These are phyloP conservation scores for Deladenus siricidicola DNA, from an alignment of 2,888 invertebrate species.

Conservation along the genomic window DNA sequence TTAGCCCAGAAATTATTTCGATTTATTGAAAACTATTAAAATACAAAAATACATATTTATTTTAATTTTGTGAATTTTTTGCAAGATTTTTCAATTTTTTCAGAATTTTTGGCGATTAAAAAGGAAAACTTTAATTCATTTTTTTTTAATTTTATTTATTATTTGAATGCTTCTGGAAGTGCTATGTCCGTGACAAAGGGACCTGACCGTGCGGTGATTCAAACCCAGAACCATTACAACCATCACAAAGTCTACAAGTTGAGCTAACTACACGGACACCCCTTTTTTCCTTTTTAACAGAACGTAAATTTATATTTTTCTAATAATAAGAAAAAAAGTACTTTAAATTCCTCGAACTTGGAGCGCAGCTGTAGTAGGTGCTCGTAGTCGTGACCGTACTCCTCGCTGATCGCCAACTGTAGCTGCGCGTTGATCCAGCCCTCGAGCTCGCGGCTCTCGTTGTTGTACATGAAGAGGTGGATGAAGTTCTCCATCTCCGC, in stretches of 20 bases:
- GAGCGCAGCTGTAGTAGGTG: conserved; percentile 55
- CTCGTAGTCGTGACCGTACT: conserved; percentile 66
- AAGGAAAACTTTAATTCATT: not conserved
- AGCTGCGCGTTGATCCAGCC: conserved; percentile 85
- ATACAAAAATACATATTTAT: no score
- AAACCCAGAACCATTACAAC: no score
- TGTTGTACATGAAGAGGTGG: conserved; percentile 79
- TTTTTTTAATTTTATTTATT: not conserved
- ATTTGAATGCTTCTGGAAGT: not conserved
- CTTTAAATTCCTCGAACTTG: conserved; percentile 81
- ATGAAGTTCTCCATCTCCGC: conserved; percentile 75
- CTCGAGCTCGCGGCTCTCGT: conserved; percentile 80
- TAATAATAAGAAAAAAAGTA: no score
- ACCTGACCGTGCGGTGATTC: no score
- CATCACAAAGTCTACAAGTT: no score
- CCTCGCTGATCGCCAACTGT: conserved; percentile 78
- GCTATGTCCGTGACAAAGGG: not conserved
- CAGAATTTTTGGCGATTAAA: not conserved
- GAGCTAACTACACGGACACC: no score
- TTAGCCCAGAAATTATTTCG: no score
- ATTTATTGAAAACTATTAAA: no score
- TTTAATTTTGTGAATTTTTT: conserved; percentile 54
- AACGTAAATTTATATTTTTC: no score
- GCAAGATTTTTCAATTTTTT: conserved; percentile 18
- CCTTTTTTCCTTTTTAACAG: no score